phyloP scores from a whole-genome alignment of 2,113 vertebrate species.

The Mionectes macconnelli region DNA sequence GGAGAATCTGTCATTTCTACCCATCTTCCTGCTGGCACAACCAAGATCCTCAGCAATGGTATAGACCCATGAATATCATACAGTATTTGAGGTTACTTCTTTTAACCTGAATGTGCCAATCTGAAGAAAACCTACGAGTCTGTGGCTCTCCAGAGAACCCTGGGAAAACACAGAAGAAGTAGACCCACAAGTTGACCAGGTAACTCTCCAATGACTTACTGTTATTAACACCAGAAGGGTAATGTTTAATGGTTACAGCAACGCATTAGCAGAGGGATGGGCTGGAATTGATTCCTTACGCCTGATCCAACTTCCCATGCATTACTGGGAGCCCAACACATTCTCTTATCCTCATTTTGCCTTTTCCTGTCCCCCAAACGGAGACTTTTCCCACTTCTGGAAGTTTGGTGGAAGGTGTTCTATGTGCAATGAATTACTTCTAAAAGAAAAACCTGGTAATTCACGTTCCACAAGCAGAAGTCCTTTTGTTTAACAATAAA shows the following conservation, averaged over 20 bases:
- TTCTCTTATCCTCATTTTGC: background rate
- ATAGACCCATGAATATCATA: background rate
- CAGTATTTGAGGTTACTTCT: background rate
- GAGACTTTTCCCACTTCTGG: background rate
- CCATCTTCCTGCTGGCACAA: slow-evolving; percentile 1
- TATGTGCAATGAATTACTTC: background rate
- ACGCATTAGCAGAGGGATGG: background rate
- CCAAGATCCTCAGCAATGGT: background rate
- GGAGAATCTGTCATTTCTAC: background rate
- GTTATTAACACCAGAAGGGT: background rate
- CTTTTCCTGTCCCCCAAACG: background rate
- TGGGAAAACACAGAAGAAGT: background rate
- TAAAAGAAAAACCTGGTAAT: background rate
- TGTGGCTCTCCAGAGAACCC: background rate
- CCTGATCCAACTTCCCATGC: background rate
- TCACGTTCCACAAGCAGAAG: background rate
- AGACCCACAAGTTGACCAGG: background rate
- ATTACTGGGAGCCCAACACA: background rate
- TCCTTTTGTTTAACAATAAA: background rate
- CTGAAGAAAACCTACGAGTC: background rate
- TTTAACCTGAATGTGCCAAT: background rate
- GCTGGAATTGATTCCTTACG: background rate
- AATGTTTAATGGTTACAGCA: background rate
- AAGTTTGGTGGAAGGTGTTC: background rate
- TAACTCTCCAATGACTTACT: background rate